Conservation (phyloP, 2,797 vertebrate genomes). For the Buphagus erythrorhynchus region DNA sequence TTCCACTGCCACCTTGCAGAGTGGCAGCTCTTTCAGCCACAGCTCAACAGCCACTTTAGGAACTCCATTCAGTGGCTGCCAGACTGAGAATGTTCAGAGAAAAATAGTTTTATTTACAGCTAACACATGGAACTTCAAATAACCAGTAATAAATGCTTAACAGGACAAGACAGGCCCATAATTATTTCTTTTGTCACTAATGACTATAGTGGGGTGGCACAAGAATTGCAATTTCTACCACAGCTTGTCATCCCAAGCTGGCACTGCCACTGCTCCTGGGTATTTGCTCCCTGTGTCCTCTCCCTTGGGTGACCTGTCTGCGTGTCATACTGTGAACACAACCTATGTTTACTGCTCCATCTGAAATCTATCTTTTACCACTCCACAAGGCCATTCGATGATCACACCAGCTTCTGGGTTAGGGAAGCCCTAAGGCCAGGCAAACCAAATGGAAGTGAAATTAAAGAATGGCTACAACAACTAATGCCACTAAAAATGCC, state of each 20-base stretch:
- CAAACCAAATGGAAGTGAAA: not conserved
- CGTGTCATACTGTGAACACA: not conserved
- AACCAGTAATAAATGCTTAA: not conserved
- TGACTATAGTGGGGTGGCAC: not conserved
- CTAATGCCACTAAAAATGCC: not conserved
- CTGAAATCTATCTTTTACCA: not conserved
- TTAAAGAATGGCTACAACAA: not conserved
- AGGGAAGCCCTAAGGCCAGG: not conserved
- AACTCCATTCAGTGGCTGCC: not conserved
- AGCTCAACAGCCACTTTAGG: not conserved
- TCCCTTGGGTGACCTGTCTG: not conserved
- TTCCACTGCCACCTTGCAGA: not conserved
- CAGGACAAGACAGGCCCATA: not conserved
- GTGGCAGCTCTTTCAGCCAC: not conserved
- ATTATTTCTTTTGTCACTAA: not conserved
- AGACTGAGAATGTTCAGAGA: not conserved
- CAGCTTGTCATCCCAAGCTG: not conserved
- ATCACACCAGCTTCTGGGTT: not conserved
- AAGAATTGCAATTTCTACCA: not conserved
- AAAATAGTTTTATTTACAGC: constrained; percentile 37
- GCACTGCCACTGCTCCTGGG: not conserved
- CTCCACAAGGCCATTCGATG: fast-evolving
- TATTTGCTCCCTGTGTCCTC: not conserved
- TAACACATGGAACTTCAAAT: not conserved
- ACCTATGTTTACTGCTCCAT: fast-evolving